These are phyloP conservation scores for Chouioia cunea DNA, from an alignment of 2,888 invertebrate species.

Conservation along the genomic window DNA sequence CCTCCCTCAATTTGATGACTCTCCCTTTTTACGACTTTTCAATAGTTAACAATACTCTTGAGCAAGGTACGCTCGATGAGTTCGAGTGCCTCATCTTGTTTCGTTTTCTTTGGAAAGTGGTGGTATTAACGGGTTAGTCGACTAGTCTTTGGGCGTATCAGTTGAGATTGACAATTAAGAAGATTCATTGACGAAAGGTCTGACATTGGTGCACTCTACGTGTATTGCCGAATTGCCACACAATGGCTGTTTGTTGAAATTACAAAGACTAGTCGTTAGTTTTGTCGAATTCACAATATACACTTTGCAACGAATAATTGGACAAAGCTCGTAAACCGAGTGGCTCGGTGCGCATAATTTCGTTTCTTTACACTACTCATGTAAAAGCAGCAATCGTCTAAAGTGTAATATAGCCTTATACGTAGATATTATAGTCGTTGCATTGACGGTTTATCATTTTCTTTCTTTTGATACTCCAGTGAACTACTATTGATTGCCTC, in stretches of 20 bases:
- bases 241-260: no score
- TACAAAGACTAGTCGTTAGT: conserved; percentile 4
- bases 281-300: conserved; percentile 39
- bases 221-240: no score
- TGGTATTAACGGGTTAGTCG: no score
- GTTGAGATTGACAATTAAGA: no score
- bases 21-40: not conserved
- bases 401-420: no score
- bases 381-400: conserved; percentile 44
- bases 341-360: conserved; percentile 67
- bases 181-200: no score
- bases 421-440: conserved; percentile 28
- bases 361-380: conserved; percentile 60
- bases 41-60: no score
- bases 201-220: no score
- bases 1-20: not conserved
- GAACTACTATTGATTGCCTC: conserved; percentile 24
- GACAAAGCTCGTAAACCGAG: conserved; percentile 49
- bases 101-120: no score
- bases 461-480: conserved; percentile 28
- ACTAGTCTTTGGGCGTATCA: no score
- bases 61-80: no score
- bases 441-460: conserved; percentile 22
- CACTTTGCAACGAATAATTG: conserved; percentile 19
- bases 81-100: no score